phyloP scores from a whole-genome alignment of 2,797 vertebrate species.

The Helarctos malayanus region DNA sequence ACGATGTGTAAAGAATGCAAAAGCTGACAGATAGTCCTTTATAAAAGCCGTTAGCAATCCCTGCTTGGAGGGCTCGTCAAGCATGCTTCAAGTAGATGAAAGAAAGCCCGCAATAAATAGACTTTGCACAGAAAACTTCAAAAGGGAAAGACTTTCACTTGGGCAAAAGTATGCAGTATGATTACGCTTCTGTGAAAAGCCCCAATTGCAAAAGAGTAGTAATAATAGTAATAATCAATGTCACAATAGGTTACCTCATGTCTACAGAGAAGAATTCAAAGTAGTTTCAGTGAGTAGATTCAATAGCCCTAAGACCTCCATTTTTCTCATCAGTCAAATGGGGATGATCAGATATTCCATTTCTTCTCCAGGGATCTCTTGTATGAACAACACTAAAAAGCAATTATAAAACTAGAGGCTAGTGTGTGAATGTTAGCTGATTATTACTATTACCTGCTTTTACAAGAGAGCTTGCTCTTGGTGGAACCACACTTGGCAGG shows the following conservation, averaged over 20 bases:
- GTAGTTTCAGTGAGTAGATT: neutral
- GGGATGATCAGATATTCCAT: neutral
- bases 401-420: neutral
- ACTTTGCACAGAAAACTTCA: constrained; percentile 15
- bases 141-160: neutral
- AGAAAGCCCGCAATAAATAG: constrained; percentile 37
- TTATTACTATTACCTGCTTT: neutral
- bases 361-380: neutral
- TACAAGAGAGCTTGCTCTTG: neutral
- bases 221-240: neutral
- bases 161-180: neutral
- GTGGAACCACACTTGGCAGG: neutral
- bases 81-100: constrained; percentile 7
- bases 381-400: neutral
- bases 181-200: neutral
- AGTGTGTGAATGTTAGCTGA: neutral
- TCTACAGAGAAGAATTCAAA: neutral
- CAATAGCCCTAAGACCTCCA: neutral
- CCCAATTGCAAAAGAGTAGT: neutral
- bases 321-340: constrained; percentile 12
- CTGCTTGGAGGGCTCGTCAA: constrained; percentile 28
- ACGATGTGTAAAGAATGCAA: constrained; percentile 66
- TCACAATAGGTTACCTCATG: neutral
- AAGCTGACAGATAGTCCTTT: constrained; percentile 47
- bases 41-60: constrained; percentile 59